Base-by-base conservation (phyloP, 2,888 invertebrate genomes). In the Fissipunctia ypsillon region DNA sequence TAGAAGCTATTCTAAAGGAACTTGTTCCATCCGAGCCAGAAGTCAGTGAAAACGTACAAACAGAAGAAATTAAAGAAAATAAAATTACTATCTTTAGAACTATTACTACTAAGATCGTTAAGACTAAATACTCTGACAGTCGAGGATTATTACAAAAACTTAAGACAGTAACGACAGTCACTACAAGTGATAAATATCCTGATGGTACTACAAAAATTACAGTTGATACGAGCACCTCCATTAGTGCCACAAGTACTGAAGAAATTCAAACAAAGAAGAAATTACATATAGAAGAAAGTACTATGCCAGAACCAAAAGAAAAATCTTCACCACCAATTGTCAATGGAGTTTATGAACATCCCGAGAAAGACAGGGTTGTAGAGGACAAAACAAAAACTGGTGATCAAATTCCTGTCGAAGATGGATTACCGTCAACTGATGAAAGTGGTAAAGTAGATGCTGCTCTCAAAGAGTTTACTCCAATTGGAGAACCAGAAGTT, bases 121-220 rank as follows among this genome's bases (percentile, higher is more conserved):
- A 91, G 88, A 93, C 89, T 7, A 93, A 90, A 76, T 94, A 93
- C 79, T 84, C 85, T 31, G 90, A 95, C 78, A 76, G 50, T 45
- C 77, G 85, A 41, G 93, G 91, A 59, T 50, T 83, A 19, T 28
- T 88, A 35, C 88, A 78, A 76, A 95, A 94, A 90, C 67, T 94
- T 2, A 95, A 95, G 83, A 93, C 88, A 3, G 88, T 93, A 0
- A 94, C 91, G 4, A 93, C 90, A 50, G 80, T 93, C 3, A 94
- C 93, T n/a, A 95, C 93, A 14, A 91, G 91, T 59, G 95, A 96
- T 79, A 88, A 90, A 77, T 94, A 94, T 86, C 95, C 95, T 56
- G 95, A 96, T 87, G 88, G 86, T 22, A 84, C 89, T 84, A 92
- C 72, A 10, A 73, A 76, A 71, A 67, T 56, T 14, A 65, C 88